These are phyloP conservation scores for Parnassius glacialis DNA, from an alignment of 2,888 invertebrate genomes.

Conservation along the genomic window DNA sequence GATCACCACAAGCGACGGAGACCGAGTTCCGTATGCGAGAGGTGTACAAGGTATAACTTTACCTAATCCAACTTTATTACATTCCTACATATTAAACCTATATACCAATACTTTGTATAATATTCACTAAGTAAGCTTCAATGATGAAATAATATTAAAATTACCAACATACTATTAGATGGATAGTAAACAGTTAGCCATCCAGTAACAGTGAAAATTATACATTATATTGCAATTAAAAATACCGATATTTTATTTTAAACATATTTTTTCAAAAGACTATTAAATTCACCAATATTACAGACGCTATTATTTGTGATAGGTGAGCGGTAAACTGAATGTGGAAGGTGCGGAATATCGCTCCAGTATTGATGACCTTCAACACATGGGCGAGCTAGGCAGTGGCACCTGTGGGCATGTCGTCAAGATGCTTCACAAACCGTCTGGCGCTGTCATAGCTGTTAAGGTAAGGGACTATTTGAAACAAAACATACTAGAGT, in stretches of 20 bases:
- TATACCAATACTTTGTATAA: too few species aligned
- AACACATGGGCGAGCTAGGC: constrained; percentile 92
- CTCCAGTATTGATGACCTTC: constrained; percentile 90
- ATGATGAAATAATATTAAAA: too few species aligned
- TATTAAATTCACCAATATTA: neutral
- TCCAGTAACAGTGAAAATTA: too few species aligned
- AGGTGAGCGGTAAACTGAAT: constrained; percentile 92
- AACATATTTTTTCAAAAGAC: too few species aligned
- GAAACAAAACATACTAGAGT: neutral
- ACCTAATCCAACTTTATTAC: neutral
- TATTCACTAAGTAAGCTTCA: too few species aligned
- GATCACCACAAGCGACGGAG: constrained; percentile 82
- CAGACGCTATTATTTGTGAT: neutral
- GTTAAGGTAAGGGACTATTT: constrained; percentile 85
- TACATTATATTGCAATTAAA: too few species aligned
- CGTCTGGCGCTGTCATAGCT: constrained; percentile 92
- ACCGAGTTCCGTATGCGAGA: constrained; percentile 93
- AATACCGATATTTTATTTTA: too few species aligned
- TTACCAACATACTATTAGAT: too few species aligned
- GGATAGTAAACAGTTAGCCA: too few species aligned
- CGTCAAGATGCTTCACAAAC: constrained; percentile 95
- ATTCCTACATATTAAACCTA: too few species aligned
- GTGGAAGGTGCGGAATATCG: constrained; percentile 89
- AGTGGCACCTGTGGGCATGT: constrained; percentile 99
- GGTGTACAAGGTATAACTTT: constrained; percentile 86